Conservation (phyloP, 1,140 invertebrate species). For the Drosophila mojavensis region DNA sequence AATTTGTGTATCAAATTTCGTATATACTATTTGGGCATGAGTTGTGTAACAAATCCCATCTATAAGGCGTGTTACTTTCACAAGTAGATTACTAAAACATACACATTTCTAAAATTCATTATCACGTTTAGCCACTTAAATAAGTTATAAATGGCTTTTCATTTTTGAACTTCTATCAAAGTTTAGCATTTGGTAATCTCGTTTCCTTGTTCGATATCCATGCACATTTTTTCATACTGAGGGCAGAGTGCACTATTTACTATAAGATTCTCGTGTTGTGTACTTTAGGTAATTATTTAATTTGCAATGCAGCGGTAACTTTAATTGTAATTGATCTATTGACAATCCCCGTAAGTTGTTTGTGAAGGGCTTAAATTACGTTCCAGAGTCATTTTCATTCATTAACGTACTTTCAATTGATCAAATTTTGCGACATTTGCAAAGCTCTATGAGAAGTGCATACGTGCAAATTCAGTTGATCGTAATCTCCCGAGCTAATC, state of each 20-base stretch:
- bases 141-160: conserved; percentile 3
- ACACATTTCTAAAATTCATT: conserved; percentile 16
- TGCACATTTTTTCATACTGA: not conserved
- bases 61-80: too few species aligned
- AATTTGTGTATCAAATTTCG: not conserved
- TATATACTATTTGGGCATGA: too few species aligned
- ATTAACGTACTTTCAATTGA: conserved; percentile 10
- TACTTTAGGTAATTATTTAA: conserved; percentile 1
- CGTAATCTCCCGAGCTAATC: conserved; percentile 2
- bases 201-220: conserved; percentile 1
- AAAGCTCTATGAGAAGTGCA: not conserved
- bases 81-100: conserved; percentile 18
- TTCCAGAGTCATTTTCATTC: conserved; percentile 18
- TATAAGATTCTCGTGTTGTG: not conserved
- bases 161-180: conserved; percentile 17
- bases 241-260: conserved; percentile 1
- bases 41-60: too few species aligned
- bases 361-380: conserved; percentile 8
- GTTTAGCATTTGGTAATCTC: conserved; percentile 23
- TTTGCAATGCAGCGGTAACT: not conserved
- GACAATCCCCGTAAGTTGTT: conserved; percentile 8
- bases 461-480: conserved; percentile 21
- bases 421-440: not conserved
- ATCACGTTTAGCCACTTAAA: not conserved
- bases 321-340: conserved; percentile 12